Percentiles rank a stretch among this genome's conserved stretches.
These are phyloP conservation scores for Collichthys lucidus DNA, from an alignment of 2,113 vertebrate genomes.

Conservation along the genomic window DNA sequence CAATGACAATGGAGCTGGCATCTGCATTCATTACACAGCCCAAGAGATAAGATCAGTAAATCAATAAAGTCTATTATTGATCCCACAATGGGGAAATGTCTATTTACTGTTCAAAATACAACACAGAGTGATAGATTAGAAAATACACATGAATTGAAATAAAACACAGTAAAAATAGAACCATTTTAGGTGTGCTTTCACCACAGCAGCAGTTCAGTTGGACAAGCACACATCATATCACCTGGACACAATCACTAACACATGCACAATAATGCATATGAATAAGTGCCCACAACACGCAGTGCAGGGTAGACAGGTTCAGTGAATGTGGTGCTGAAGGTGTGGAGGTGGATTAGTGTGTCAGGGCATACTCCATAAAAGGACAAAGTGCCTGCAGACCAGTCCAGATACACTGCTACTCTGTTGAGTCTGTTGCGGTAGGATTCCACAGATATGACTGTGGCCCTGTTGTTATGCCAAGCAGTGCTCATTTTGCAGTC, in stretches of 20 bases:
- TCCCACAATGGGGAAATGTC: no score
- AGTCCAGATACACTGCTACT: slow-evolving; percentile 31
- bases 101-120: no score
- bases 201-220: neutral
- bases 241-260: neutral
- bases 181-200: neutral
- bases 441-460: accelerated
- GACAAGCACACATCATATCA: neutral
- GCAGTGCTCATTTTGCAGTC: neutral
- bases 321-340: slow-evolving; percentile 12
- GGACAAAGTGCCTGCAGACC: slow-evolving; percentile 14
- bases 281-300: neutral
- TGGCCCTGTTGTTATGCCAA: neutral
- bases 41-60: no score
- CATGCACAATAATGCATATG: neutral
- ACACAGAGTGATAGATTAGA: no score
- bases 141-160: no score
- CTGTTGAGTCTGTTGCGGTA: neutral
- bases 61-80: no score
- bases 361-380: slow-evolving; percentile 9
- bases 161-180: no score
- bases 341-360: neutral
- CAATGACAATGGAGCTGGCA: no score
- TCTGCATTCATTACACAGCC: no score
- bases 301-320: slow-evolving; percentile 2